These are phyloP conservation scores for Mirza zaza DNA, from an alignment of 2,113 vertebrate species.

Conservation along the genomic window DNA sequence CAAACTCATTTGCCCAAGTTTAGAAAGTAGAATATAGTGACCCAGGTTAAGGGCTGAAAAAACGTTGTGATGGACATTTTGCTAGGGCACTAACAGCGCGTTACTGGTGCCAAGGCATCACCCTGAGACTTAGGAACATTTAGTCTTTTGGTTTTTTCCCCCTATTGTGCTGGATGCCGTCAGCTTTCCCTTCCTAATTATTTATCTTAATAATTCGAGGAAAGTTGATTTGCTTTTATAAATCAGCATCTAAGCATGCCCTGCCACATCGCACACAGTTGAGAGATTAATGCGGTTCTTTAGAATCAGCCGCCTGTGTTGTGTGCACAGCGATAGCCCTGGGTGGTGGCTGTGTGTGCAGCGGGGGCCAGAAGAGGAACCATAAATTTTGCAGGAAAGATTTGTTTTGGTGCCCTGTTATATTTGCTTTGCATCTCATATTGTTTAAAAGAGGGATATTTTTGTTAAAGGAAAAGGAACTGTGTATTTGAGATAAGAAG, in stretches of 20 bases:
- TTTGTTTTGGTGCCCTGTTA: constrained; percentile 76
- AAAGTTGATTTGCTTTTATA: constrained; percentile 14
- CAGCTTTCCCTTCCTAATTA: not conserved
- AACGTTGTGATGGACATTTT: not conserved
- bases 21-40: not conserved
- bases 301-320: not conserved
- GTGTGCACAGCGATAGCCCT: not conserved
- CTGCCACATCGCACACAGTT: fast-evolving
- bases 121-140: not conserved
- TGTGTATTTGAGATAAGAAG: constrained; percentile 81
- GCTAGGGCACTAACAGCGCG: not conserved
- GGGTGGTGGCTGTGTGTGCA: not conserved
- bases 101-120: not conserved
- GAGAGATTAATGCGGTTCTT: not conserved
- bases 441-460: constrained; percentile 78
- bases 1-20: not conserved
- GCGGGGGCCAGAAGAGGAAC: constrained; percentile 45
- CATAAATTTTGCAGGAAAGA: constrained; percentile 75
- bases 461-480: constrained; percentile 78
- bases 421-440: constrained; percentile 80
- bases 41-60: not conserved
- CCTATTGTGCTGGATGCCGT: not conserved
- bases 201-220: constrained; percentile 26
- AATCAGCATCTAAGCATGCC: too few relatives aligned
- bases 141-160: not conserved